Evolutionary conservation across 2,888 invertebrate genomes (phyloP), one percentile per base, ranked within the genome.

Genomic region (Serripes groenlandicus): DNA sequence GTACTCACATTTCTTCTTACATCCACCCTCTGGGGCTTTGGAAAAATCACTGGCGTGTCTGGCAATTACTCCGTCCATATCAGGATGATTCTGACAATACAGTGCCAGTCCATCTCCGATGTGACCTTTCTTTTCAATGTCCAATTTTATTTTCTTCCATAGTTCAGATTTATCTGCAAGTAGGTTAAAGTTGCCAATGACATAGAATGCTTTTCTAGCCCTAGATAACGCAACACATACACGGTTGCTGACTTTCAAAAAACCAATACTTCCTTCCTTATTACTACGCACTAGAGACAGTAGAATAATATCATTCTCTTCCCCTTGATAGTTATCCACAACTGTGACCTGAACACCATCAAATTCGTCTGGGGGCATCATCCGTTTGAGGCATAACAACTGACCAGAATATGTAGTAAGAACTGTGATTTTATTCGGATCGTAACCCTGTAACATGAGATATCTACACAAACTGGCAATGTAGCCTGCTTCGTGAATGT

Each of bases 261-360:
- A 94, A 0, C 94, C 94, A 69, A 94, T 91, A 1, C 81, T 87
- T 0, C 86, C 90, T 18, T 91, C 85, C 5, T 71, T 70, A 85
- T 94, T 94, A 79, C 93, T 94, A 70, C 94, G 87, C 5, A 94
- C 94, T 9, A 94, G 89, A 3, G 94, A 94, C 15, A 94, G 83
- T 23, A 94, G 70, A 42, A 94, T 90, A 64, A 94, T 93, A 72
- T 94, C 94, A 83, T 94, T 94, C 83, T 94, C 94, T 77, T 94
- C 94, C 3, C 94, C 94, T 82, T 94, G 94, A 74, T 88, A 94
- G 81, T 94, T 94, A 83, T 94, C 94, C 18, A 94, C 91, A 3
- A 91, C 89, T 15, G 91, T 92, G 2, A 93, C 84, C 18, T 88
- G 77, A 7, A 93, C 90, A 21, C 91, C 92, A 32, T 89, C 84